Conservation (phyloP, 53 echinoderm and acorn worm species). For the Apostichopus leukothele region DNA sequence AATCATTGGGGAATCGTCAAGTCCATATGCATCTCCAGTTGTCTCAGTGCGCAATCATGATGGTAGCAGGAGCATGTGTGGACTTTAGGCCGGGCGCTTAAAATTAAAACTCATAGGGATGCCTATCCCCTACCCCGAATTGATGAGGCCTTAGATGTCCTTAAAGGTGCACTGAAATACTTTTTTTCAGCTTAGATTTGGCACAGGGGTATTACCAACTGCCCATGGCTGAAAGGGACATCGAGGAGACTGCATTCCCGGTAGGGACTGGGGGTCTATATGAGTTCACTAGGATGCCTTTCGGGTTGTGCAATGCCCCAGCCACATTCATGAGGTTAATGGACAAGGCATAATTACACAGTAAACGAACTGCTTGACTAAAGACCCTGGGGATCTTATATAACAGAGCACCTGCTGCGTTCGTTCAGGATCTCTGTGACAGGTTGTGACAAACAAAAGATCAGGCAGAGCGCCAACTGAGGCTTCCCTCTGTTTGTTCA, state of each 20-base stretch:
- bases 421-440: too few species aligned
- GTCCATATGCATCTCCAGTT: conserved; percentile 49
- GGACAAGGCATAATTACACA: too few species aligned
- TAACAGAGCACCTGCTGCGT: too few species aligned
- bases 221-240: conserved; percentile 53
- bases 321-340: conserved; percentile 51
- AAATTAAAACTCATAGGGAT: conserved; percentile 49
- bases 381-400: not conserved
- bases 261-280: conserved; percentile 58
- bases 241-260: conserved; percentile 60
- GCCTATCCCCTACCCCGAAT: conserved; percentile 58
- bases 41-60: conserved; percentile 46
- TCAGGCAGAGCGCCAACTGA: too few species aligned
- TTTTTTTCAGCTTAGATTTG: conserved; percentile 53
- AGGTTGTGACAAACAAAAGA: too few species aligned
- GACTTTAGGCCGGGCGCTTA: conserved; percentile 49
- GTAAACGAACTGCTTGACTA: too few species aligned
- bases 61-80: conserved; percentile 56
- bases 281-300: conserved; percentile 42
- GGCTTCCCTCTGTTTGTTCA: too few species aligned
- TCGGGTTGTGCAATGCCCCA: conserved; percentile 41
- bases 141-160: conserved; percentile 54
- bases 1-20: conserved; percentile 28
- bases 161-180: conserved; percentile 57
- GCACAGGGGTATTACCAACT: conserved; percentile 60